Evolutionary conservation across 2,888 invertebrate genomes (phyloP), one percentile per base, ranked within the genome.

Genomic region (Hypena proboscidalis): DNA sequence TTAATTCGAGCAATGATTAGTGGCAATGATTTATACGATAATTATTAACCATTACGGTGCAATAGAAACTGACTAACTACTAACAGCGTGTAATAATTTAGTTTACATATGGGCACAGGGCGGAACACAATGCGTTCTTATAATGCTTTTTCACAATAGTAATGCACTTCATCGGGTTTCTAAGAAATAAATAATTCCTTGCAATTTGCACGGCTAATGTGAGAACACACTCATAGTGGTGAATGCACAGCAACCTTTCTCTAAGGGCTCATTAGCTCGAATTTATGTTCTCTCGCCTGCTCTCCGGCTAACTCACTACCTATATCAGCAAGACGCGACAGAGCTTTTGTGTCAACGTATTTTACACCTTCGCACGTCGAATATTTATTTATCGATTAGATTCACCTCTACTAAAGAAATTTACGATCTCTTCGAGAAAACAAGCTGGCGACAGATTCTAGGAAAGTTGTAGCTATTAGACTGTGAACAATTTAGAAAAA

Each of bases 401-500:
- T 70, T 69, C 70, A 65, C 66, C 55, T 63, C 59, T 53, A 59
- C 51, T 58, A 68, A 70, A 72, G 67, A 76, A 74, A 77, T 70
- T 72, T 75, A 71, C 74, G 67, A 73, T 68, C 69, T 63, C 70
- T 70, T 59, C 58, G 63, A 75, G 74, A 74, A 74, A 79, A 80
- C 67, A 68, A 66, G 61, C 53, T 43, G 54, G 54, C 60, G 60
- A 65, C 70, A 68, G 66, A 71, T 65, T 69, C 67, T 68, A 77
- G 76, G 79, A 83, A 80, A 82, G 81, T 74, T 62, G 74, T 58
- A 68, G 60, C 81, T 85, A 85, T 82, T 84, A 82, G 83, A 84
- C 77, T 84, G 84, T 83, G 81, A 84, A 83, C 78, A 77, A 77
- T 76, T 80, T 73, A 76, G 73, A 69, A 56, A 65, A 67, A 70